Percentiles rank a stretch among this genome's conserved stretches.
These are phyloP conservation scores for Odontothrips loti DNA, from an alignment of 2,888 invertebrate genomes.

Conservation along the genomic window DNA sequence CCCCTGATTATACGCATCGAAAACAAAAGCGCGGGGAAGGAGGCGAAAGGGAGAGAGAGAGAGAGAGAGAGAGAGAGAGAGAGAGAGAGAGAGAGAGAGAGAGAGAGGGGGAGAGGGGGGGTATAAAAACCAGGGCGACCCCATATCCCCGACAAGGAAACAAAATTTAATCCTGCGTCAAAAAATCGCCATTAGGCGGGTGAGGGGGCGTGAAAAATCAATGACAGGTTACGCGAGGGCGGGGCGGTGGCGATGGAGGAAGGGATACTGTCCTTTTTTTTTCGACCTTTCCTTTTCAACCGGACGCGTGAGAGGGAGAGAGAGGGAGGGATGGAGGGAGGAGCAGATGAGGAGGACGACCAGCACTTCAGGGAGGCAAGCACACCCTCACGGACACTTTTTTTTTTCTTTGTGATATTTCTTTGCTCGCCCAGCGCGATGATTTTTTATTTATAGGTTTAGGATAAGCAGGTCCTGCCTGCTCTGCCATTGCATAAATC, in stretches of 20 bases:
- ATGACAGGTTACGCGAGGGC: not conserved
- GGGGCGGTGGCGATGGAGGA: not conserved
- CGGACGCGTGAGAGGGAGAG: not conserved
- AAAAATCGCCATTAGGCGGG: constrained; percentile 20
- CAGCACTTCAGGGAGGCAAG: constrained; percentile 7
- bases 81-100: not conserved
- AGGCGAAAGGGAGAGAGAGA: not conserved
- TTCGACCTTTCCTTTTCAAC: not conserved
- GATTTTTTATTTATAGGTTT: not conserved
- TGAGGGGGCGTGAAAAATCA: constrained; percentile 16
- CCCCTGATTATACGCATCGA: constrained; percentile 18
- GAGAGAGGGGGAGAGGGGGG: too few relatives aligned
- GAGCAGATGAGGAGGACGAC: not conserved
- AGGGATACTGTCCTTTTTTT: not conserved
- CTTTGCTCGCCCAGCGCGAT: not conserved
- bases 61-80: too few relatives aligned
- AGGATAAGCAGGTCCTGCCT: too few relatives aligned
- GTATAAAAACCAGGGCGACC: not conserved
- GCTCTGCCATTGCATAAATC: not conserved
- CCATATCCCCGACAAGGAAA: not conserved
- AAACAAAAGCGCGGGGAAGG: constrained; percentile 10
- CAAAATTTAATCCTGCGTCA: constrained; percentile 26
- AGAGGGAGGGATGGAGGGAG: not conserved
- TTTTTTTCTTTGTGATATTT: not conserved
- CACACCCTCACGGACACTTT: not conserved